These are phyloP conservation scores for Diuraphis noxia DNA, from an alignment of 1,140 invertebrate species.

Conservation along the genomic window DNA sequence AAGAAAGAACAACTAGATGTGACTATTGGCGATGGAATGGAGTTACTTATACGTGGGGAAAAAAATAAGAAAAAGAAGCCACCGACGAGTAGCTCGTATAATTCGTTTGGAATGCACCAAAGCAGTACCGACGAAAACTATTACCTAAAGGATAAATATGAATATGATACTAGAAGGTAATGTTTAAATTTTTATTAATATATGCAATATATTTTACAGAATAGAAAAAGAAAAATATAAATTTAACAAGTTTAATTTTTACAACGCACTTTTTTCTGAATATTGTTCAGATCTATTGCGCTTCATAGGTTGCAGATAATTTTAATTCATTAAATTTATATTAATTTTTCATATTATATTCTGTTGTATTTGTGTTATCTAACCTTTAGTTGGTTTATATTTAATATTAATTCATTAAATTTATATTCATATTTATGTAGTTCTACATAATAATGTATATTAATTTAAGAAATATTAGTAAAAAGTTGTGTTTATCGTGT, in stretches of 20 bases:
- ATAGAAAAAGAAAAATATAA: neutral
- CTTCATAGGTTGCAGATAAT: neutral
- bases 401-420: too few relatives aligned
- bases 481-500: neutral
- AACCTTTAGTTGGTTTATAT: too few relatives aligned
- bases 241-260: neutral
- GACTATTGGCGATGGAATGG: conserved; percentile 86
- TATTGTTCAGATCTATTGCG: neutral
- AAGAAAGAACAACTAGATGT: conserved; percentile 87
- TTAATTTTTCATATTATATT: too few relatives aligned
- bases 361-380: too few relatives aligned
- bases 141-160: conserved; percentile 38
- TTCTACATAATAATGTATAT: neutral
- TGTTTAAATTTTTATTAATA: neutral
- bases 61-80: conserved; percentile 45
- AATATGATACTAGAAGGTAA: conserved; percentile 43
- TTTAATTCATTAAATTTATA: neutral
- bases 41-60: conserved; percentile 84
- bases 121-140: conserved; percentile 35
- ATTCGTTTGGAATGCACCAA: conserved; percentile 46
- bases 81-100: conserved; percentile 40
- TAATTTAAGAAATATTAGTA: neutral
- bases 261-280: neutral
- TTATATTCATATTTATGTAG: neutral
- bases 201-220: neutral